These are phyloP conservation scores for Temnothorax ravouxi DNA, from an alignment of 2,888 invertebrate genomes.

Conservation along the genomic window DNA sequence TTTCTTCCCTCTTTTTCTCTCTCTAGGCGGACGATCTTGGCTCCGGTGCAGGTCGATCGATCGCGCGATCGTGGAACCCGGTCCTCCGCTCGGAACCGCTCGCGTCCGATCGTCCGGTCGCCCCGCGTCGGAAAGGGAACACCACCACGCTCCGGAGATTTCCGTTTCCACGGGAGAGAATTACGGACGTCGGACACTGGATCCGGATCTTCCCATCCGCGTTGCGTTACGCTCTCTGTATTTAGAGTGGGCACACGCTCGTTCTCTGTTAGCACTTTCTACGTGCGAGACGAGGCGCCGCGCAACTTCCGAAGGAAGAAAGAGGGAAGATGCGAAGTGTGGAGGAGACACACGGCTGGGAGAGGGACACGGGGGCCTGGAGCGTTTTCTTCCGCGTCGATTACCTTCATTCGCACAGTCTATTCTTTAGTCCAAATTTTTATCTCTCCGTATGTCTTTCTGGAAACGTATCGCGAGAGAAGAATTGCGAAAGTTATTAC, in stretches of 20 bases:
- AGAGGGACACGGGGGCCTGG: too few relatives aligned
- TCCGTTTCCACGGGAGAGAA: constrained; percentile 18
- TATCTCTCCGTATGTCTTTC: not conserved
- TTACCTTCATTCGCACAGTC: not conserved
- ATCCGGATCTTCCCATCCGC: constrained; percentile 25
- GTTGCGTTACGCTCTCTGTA: not conserved
- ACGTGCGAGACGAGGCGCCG: not conserved
- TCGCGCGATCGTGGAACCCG: constrained; percentile 24
- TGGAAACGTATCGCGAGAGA: not conserved
- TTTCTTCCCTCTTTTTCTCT: not conserved
- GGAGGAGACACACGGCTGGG: not conserved
- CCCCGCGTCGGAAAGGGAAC: constrained; percentile 5
- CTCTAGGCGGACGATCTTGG: constrained; percentile 6
- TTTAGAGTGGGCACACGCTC: not conserved
- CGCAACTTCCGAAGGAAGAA: too few relatives aligned
- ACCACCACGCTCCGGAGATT: not conserved
- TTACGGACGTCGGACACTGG: not conserved
- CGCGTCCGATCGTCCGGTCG: constrained; percentile 2
- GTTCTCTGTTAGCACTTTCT: constrained; percentile 2
- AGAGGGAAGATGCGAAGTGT: not conserved
- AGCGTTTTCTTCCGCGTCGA: constrained; percentile 1
- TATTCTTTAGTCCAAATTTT: not conserved
- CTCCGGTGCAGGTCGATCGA: constrained; percentile 9
- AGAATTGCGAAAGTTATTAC: not conserved
- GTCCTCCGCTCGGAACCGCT: not conserved